Conservation (phyloP, 2,113 vertebrate species). For the Tichodroma muraria region DNA sequence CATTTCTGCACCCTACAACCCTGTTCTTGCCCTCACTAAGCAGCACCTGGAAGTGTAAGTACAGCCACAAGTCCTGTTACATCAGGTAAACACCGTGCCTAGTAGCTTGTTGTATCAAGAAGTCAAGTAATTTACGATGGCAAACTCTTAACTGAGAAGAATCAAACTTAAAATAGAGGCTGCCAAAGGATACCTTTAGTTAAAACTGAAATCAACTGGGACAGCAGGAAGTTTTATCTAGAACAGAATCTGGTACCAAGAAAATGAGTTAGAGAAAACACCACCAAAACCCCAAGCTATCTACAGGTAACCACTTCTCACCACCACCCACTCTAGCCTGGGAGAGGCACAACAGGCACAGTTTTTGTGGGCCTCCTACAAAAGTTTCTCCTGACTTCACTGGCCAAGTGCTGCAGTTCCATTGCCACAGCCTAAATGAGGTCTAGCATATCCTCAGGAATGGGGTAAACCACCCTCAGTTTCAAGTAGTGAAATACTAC, state of each 20-base stretch:
- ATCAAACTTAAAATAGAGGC: not conserved
- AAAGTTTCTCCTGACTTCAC: not conserved
- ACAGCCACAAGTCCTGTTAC: not conserved
- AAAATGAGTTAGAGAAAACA: not conserved
- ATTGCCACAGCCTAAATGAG: not conserved
- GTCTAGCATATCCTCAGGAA: not conserved
- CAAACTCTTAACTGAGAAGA: not conserved
- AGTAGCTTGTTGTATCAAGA: not conserved
- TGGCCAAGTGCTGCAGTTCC: not conserved
- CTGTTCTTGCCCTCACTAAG: not conserved
- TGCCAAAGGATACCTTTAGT: not conserved
- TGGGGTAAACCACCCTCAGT: not conserved
- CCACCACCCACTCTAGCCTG: not conserved
- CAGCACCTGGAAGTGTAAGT: not conserved
- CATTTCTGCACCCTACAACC: not conserved
- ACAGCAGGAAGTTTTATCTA: not conserved
- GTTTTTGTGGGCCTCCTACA: not conserved
- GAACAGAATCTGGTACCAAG: not conserved
- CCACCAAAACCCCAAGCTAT: not conserved
- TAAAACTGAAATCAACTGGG: not conserved
- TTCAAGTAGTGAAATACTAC: not conserved
- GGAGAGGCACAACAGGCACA: not conserved
- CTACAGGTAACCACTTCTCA: not conserved
- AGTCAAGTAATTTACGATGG: not conserved
- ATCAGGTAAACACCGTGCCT: not conserved